Evolutionary conservation across 2,888 invertebrate species (phyloP).

Genomic region (Acanthosepion pharaonis): DNA sequence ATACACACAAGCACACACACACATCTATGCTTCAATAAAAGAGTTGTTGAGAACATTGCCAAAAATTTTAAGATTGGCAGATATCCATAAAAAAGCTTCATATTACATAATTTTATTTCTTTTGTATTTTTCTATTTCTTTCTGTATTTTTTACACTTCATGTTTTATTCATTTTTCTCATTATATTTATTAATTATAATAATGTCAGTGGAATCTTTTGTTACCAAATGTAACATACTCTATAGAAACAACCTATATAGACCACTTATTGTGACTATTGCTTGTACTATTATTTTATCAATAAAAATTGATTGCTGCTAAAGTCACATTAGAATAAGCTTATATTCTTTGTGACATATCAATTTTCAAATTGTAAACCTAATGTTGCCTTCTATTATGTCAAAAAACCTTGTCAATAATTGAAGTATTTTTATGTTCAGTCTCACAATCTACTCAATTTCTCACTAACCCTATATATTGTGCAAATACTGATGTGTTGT

Average conservation of each 20-base stretch:
- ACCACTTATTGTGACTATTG: neutral
- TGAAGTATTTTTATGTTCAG: neutral
- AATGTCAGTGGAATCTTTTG: neutral
- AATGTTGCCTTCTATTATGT: neutral
- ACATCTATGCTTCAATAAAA: neutral
- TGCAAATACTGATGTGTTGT: slow-evolving; percentile 3
- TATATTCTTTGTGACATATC: slow-evolving; percentile 22
- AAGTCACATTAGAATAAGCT: slow-evolving; percentile 22
- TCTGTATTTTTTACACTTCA: neutral
- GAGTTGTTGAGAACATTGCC: neutral
- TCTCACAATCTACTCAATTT: neutral
- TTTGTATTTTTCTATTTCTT: neutral
- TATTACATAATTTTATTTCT: neutral
- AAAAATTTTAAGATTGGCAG: neutral
- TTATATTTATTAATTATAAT: neutral
- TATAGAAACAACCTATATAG: neutral
- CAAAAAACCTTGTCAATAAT: neutral
- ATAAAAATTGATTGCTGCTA: slow-evolving; percentile 15
- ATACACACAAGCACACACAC: neutral
- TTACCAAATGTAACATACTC: neutral
- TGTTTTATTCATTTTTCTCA: neutral
- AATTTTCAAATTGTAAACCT: slow-evolving; percentile 8
- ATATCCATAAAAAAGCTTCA: neutral
- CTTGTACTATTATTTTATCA: slow-evolving; percentile 23
- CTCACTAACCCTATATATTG: neutral